A percentile compares a stretch with the other conserved stretches of the same genome.
Conservation (phyloP, 2,888 invertebrate species). For the Meteorus cinctellus region DNA sequence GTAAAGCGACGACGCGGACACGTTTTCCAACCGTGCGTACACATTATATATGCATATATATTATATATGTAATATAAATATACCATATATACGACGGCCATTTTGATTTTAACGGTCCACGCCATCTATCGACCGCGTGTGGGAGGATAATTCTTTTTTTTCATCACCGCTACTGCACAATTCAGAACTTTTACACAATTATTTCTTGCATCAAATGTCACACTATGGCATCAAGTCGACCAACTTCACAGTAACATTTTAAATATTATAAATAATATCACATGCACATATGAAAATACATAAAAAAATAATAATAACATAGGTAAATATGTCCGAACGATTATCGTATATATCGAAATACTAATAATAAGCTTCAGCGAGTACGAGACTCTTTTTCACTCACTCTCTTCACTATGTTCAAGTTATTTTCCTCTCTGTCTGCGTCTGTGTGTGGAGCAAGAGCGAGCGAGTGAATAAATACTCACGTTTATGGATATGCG, state of each 20-base stretch:
- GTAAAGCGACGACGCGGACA: slow-evolving; percentile 1
- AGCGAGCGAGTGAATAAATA: slow-evolving; percentile 35
- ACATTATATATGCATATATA: neutral
- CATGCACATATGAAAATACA: neutral
- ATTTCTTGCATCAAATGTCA: too few relatives aligned
- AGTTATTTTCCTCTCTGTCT: neutral
- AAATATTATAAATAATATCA: neutral
- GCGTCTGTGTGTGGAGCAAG: neutral
- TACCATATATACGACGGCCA: slow-evolving; percentile 41
- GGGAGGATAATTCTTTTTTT: neutral
- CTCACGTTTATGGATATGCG: slow-evolving; percentile 30
- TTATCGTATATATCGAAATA: slow-evolving; percentile 36
- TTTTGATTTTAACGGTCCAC: slow-evolving; percentile 47
- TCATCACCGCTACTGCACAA: neutral
- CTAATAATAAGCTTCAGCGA: slow-evolving; percentile 33
- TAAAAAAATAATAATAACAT: neutral
- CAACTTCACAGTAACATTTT: neutral
- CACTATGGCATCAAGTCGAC: too few relatives aligned
- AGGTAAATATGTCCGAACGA: slow-evolving; percentile 25
- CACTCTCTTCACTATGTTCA: neutral
- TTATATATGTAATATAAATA: slow-evolving; percentile 1
- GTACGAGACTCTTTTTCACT: neutral
- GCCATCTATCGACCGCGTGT: slow-evolving; percentile 15
- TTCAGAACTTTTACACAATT: too few relatives aligned
- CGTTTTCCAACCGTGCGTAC: neutral